phyloP scores from a whole-genome alignment of 2,113 vertebrate species.

The Procapra przewalskii region DNA sequence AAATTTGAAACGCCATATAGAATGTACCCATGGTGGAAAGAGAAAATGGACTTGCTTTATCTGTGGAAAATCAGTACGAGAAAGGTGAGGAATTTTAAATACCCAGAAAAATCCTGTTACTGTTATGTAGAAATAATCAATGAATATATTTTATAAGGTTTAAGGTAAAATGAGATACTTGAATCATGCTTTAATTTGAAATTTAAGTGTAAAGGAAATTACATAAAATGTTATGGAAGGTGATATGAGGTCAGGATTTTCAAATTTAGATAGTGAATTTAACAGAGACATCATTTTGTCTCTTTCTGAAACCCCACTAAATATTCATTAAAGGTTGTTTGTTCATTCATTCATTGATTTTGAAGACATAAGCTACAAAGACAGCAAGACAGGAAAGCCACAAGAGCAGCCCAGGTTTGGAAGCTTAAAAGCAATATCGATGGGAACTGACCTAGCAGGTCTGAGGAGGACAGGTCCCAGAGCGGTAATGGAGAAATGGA shows the following conservation, averaged over 20 bases:
- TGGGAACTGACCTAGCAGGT: background rate
- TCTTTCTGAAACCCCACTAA: background rate
- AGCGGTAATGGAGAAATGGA: background rate
- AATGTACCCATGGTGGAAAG: constrained; percentile 98
- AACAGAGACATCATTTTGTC: background rate
- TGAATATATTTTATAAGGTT: background rate
- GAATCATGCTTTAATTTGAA: background rate
- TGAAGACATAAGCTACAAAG: background rate
- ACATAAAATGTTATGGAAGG: background rate
- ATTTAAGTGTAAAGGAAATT: background rate
- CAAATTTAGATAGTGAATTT: background rate
- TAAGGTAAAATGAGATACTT: background rate
- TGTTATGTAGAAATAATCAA: background rate
- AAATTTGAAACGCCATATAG: constrained; percentile 95
- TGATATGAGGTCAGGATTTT: background rate
- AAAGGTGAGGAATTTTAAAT: constrained; percentile 84
- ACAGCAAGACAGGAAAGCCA: background rate
- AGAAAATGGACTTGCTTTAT: constrained; percentile 97
- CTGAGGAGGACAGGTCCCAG: background rate
- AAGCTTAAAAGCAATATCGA: background rate
- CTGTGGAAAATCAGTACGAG: constrained; percentile 96
- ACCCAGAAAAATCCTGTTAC: background rate
- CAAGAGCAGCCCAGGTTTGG: background rate
- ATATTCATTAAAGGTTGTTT: background rate
- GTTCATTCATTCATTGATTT: background rate